These are phyloP conservation scores for Falco novaeseelandiae DNA, from an alignment of 2,797 vertebrate species.

Conservation along the genomic window DNA sequence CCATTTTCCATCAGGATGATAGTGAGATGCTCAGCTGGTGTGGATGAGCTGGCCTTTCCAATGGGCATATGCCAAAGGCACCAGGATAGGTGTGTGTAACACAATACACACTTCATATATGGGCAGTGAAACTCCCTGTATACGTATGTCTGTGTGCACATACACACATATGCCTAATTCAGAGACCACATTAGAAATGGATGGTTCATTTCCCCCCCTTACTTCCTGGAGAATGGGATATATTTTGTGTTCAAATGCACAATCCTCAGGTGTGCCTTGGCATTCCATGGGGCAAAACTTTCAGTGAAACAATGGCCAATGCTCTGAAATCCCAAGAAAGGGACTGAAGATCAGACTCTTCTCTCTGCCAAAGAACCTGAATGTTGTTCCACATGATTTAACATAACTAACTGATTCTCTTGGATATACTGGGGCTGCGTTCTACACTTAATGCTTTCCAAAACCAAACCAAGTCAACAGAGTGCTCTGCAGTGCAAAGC, in stretches of 20 bases:
- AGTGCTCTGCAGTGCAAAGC: constrained; percentile 49
- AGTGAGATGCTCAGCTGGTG: background rate
- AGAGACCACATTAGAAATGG: constrained; percentile 18
- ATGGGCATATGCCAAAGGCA: background rate
- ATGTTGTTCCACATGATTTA: constrained; percentile 29
- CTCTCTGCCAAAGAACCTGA: constrained; percentile 1
- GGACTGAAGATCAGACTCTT: background rate
- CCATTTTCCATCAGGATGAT: constrained; percentile 13
- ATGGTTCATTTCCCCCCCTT: background rate
- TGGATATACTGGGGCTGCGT: background rate
- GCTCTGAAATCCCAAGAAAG: background rate
- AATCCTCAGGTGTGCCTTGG: background rate
- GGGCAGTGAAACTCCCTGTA: background rate
- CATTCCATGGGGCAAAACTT: background rate
- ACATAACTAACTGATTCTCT: background rate
- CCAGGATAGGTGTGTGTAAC: background rate
- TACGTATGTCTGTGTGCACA: no score
- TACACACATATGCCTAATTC: background rate
- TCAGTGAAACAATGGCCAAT: background rate
- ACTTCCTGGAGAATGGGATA: background rate
- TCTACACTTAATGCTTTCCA: constrained; percentile 44
- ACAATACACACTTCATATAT: background rate
- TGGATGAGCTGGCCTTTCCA: background rate
- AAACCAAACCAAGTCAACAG: constrained; percentile 67
- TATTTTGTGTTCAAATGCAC: background rate